Conservation (phyloP, 2,797 vertebrate species). For the Chelon labrosus region DNA sequence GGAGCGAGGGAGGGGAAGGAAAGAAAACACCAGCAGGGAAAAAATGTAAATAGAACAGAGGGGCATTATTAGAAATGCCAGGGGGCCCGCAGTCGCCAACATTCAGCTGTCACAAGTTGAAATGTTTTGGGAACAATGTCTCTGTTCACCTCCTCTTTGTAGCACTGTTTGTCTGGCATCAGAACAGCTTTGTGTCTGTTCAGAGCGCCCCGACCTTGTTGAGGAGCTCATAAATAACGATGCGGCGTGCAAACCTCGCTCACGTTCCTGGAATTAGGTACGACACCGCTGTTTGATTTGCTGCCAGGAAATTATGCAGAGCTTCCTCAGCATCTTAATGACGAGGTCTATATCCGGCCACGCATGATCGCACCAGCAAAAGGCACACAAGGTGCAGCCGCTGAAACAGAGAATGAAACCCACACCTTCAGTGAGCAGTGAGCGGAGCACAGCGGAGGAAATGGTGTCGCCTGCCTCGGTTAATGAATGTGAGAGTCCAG, state of each 20-base stretch:
- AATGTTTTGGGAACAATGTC: conserved; percentile 56
- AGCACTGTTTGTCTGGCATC: conserved; percentile 33
- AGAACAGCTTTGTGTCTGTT: conserved; percentile 40
- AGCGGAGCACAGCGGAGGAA: neutral
- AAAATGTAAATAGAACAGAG: conserved; percentile 65
- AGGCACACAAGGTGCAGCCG: conserved; percentile 21
- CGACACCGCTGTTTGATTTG: conserved; percentile 45
- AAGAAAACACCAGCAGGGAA: conserved; percentile 57
- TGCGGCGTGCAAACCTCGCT: conserved; percentile 30
- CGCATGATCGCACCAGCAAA: conserved; percentile 41
- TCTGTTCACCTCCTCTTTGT: conserved; percentile 48
- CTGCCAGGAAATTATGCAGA: conserved; percentile 56
- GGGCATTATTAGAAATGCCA: conserved; percentile 66
- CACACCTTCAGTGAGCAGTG: conserved; percentile 9
- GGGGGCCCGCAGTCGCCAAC: conserved; percentile 46
- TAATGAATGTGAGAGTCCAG: conserved; percentile 22
- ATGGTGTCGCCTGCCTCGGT: neutral
- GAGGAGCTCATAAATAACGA: conserved; percentile 55
- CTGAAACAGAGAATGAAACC: conserved; percentile 42
- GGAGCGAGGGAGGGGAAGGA: conserved; percentile 32
- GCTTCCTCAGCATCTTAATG: conserved; percentile 54
- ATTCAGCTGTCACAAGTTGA: conserved; percentile 66
- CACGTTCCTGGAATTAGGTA: conserved; percentile 47
- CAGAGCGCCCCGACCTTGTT: conserved; percentile 11
- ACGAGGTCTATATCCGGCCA: conserved; percentile 48